phyloP scores from a whole-genome alignment of 2,797 vertebrate genomes.

The Gymnocypris eckloni region DNA sequence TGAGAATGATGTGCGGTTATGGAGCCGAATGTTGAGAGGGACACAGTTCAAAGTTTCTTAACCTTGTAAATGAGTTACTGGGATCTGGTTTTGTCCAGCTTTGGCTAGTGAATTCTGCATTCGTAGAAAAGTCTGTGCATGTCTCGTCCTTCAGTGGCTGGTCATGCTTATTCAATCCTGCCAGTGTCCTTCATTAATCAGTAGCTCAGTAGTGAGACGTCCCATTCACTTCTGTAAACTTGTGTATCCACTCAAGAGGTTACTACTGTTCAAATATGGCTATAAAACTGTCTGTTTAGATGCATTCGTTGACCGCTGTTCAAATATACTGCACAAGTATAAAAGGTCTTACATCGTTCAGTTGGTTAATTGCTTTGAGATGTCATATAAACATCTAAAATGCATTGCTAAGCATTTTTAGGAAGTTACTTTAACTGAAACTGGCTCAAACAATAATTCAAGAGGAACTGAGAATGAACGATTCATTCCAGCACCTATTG shows the following conservation, averaged over 20 bases:
- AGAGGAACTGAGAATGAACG: not conserved
- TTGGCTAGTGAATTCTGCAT: slow-evolving; percentile 4
- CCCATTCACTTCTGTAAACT: not conserved
- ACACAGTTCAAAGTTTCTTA: slow-evolving; percentile 28
- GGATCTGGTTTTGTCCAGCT: slow-evolving; percentile 47
- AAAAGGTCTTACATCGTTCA: not conserved
- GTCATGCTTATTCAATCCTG: not conserved
- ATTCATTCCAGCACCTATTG: not conserved
- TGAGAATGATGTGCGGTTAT: not conserved
- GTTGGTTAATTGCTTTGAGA: slow-evolving; percentile 1
- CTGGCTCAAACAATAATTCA: not conserved
- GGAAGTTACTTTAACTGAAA: not conserved
- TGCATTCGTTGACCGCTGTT: not conserved
- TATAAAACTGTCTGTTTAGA: not conserved
- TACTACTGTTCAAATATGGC: not conserved
- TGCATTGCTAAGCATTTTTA: not conserved
- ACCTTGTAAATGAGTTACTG: slow-evolving; percentile 47
- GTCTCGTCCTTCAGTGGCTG: not conserved
- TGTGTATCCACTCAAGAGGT: not conserved
- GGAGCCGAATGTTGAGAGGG: not conserved
- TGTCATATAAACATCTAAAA: not conserved
- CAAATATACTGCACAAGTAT: not conserved
- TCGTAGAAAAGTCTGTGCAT: not conserved
- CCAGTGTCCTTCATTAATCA: slow-evolving; percentile 8
- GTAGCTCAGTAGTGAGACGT: not conserved